A percentile compares a stretch with the other conserved stretches of the same genome.
These are phyloP conservation scores for Sceloporus undulatus DNA, from an alignment of 2,113 vertebrate genomes.

Conservation along the genomic window DNA sequence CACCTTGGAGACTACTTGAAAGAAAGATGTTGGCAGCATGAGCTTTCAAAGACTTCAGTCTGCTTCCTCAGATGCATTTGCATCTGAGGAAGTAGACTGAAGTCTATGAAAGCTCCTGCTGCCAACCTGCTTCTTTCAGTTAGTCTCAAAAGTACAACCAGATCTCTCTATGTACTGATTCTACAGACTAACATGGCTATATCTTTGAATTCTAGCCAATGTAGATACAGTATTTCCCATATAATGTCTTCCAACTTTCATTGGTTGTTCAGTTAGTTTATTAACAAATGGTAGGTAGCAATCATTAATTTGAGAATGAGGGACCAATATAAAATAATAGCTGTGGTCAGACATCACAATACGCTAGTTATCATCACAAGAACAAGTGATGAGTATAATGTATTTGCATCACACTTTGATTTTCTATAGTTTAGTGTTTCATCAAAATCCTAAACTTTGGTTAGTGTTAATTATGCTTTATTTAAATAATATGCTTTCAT, in stretches of 20 bases:
- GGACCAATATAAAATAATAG: neutral
- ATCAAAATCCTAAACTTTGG: neutral
- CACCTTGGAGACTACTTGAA: too few species aligned
- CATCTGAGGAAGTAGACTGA: too few species aligned
- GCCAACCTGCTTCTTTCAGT: too few species aligned
- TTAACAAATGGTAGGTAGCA: neutral
- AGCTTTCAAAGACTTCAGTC: too few species aligned
- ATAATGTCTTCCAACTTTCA: neutral
- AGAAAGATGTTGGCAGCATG: too few species aligned
- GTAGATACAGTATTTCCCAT: neutral
- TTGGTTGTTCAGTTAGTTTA: constrained; percentile 5
- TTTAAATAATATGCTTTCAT: neutral
- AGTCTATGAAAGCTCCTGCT: too few species aligned
- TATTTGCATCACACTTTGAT: neutral
- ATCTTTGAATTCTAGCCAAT: neutral
- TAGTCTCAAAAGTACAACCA: too few species aligned
- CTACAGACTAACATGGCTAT: too few species aligned
- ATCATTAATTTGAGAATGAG: neutral
- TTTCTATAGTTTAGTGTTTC: neutral
- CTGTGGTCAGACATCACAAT: neutral
- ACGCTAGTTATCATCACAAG: neutral
- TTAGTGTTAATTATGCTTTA: neutral
- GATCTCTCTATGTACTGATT: too few species aligned
- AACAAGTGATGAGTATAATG: neutral
- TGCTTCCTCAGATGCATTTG: too few species aligned